Conservation (phyloP, 2,113 vertebrate genomes). For the Ptilorrhoa leucosticta region DNA sequence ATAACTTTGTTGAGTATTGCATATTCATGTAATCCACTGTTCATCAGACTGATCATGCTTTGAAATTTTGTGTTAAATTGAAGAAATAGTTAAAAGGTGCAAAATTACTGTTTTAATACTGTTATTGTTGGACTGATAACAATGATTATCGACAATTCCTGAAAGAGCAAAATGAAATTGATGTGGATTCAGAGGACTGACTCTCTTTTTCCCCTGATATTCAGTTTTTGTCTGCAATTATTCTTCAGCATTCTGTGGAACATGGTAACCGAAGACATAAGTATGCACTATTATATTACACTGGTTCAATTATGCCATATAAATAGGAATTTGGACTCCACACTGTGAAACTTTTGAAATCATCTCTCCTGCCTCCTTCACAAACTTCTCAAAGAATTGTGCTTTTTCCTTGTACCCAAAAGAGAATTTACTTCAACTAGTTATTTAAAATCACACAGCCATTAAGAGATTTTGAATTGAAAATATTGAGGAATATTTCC, state of each 20-base stretch:
- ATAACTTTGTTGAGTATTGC: neutral
- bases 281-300: neutral
- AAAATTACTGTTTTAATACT: neutral
- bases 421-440: neutral
- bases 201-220: neutral
- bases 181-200: neutral
- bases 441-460: neutral
- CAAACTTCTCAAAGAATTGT: neutral
- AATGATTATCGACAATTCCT: neutral
- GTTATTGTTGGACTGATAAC: neutral
- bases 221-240: neutral
- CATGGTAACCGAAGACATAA: neutral
- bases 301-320: neutral
- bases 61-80: neutral
- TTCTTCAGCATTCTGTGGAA: neutral
- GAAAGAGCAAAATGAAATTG: neutral
- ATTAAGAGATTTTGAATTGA: neutral
- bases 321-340: neutral
- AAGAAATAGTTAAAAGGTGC: neutral
- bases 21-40: conserved; percentile 21
- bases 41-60: neutral
- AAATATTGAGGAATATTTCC: neutral
- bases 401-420: neutral
- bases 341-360: neutral
- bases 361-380: neutral